Percentiles rank a stretch among this genome's conserved stretches.
phyloP scores from a whole-genome alignment of 2,113 vertebrate species.

The Neolamprologus tretocephalus region DNA sequence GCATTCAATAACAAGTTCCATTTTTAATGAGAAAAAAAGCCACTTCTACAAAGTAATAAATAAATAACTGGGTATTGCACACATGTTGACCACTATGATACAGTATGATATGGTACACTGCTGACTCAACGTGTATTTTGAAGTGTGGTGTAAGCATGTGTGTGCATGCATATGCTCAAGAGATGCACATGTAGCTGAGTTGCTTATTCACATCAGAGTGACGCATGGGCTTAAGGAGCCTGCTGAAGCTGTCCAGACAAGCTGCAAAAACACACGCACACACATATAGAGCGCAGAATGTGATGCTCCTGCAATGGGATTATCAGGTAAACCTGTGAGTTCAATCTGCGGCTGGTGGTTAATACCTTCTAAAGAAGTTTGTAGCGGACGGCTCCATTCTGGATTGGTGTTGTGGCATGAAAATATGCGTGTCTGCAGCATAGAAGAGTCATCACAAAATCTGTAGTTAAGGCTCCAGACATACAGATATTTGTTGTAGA shows the following conservation, averaged over 20 bases:
- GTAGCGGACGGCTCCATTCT: neutral
- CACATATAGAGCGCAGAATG: neutral
- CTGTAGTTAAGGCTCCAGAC: neutral
- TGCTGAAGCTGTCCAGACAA: neutral
- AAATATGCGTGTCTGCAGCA: neutral
- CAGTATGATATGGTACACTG: neutral
- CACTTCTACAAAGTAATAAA: neutral
- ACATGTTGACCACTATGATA: neutral
- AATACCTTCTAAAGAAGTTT: conserved; percentile 53
- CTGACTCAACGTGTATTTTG: conserved; percentile 7
- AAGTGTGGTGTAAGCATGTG: neutral
- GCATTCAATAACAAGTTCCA: neutral
- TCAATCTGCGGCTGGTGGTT: conserved; percentile 20
- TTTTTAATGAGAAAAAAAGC: neutral
- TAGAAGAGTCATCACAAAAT: neutral
- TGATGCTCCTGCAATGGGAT: conserved; percentile 36
- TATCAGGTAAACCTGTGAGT: conserved; percentile 44
- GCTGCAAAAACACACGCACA: neutral
- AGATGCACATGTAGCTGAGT: conserved; percentile 16
- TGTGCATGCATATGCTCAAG: neutral
- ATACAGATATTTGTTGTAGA: neutral
- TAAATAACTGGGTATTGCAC: neutral
- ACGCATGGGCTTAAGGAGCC: conserved; percentile 36
- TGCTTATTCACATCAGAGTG: conserved; percentile 27
- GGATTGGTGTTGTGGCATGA: neutral